A percentile compares a stretch with the other conserved stretches of the same genome.
Evolutionary conservation across 2,797 vertebrate species (phyloP).

Genomic region (Hirundo rustica): DNA sequence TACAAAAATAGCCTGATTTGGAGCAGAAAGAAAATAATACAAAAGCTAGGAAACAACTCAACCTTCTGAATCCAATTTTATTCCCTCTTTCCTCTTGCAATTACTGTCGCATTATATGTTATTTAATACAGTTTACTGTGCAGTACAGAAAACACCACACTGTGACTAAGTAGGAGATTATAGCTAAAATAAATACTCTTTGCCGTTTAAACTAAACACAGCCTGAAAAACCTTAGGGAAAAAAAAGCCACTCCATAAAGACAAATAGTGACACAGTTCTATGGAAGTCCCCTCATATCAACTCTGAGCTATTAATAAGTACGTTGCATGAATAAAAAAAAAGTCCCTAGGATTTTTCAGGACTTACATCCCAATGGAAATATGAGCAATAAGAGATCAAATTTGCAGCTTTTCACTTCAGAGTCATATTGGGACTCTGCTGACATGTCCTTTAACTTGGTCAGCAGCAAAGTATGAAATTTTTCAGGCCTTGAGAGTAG

Average conservation of each 20-base stretch:
- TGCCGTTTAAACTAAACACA: neutral
- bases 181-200: neutral
- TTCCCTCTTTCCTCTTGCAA: neutral
- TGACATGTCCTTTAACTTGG: neutral
- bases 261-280: neutral
- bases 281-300: neutral
- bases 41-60: neutral
- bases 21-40: neutral
- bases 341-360: neutral
- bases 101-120: neutral
- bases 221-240: neutral
- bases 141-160: neutral
- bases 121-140: neutral
- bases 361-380: neutral
- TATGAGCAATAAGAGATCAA: neutral
- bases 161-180: neutral
- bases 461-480: neutral
- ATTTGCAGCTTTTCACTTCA: neutral
- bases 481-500: neutral
- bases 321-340: neutral
- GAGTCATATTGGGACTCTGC: neutral
- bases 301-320: neutral
- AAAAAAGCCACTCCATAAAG: neutral
- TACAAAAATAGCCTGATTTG: neutral
- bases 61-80: neutral